phyloP scores from a whole-genome alignment of 2,113 vertebrate genomes.

The Nipponia nippon region DNA sequence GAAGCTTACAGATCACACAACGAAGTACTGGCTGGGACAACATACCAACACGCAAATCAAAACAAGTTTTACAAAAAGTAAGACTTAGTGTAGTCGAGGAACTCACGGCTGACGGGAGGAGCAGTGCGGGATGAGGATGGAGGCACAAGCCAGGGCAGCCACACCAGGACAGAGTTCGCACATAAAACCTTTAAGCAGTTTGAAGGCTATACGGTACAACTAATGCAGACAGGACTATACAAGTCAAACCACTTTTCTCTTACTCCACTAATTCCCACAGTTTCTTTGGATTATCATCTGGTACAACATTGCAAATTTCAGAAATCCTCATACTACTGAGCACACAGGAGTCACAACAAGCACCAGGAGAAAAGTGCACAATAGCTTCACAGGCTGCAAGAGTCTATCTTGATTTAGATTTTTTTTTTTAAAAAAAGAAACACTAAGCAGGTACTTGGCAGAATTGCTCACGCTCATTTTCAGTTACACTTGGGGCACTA shows the following conservation, averaged over 20 bases:
- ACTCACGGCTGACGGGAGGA: background rate
- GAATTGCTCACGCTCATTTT: background rate
- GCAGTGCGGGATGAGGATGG: background rate
- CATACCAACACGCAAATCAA: background rate
- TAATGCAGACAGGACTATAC: background rate
- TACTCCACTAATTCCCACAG: background rate
- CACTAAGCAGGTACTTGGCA: background rate
- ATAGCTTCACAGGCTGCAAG: background rate
- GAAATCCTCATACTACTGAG: accelerated
- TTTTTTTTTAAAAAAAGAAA: no score
- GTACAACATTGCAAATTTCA: background rate
- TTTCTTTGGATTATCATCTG: background rate
- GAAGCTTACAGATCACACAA: background rate
- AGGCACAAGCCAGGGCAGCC: background rate
- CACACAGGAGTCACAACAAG: background rate
- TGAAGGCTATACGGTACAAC: background rate
- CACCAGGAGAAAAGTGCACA: background rate
- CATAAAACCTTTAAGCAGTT: background rate
- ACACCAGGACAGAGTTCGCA: background rate
- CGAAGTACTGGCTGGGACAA: background rate
- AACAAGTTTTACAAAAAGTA: background rate
- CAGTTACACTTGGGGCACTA: background rate
- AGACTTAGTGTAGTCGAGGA: background rate
- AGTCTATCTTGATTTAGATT: background rate
- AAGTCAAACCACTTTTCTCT: background rate